These are phyloP conservation scores for Merops nubicus DNA, from an alignment of 2,113 vertebrate genomes.

Conservation along the genomic window DNA sequence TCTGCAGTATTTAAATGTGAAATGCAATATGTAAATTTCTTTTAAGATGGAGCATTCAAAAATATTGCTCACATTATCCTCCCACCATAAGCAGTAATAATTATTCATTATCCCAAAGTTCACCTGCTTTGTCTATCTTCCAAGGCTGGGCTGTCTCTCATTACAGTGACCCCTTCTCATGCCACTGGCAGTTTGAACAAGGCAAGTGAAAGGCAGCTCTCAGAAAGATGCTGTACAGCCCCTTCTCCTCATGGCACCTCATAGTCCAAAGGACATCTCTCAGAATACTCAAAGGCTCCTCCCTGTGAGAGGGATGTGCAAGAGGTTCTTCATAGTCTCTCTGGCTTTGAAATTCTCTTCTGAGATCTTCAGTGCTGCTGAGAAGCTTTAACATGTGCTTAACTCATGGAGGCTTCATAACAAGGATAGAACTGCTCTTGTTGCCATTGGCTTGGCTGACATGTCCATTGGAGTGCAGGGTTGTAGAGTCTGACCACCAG, in stretches of 20 bases:
- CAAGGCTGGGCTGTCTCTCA: not conserved
- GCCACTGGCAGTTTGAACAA: not conserved
- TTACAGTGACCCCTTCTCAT: not conserved
- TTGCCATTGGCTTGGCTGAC: not conserved
- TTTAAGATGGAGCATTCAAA: not conserved
- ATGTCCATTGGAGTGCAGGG: not conserved
- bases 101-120: not conserved
- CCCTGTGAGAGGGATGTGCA: not conserved
- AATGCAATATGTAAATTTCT: not conserved
- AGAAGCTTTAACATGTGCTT: not conserved
- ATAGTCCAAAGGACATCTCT: not conserved
- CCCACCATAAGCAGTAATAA: not conserved
- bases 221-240: not conserved
- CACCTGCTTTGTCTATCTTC: not conserved
- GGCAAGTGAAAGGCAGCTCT: not conserved
- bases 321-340: not conserved
- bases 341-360: not conserved
- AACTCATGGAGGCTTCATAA: rapidly evolving
- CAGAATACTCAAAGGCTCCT: not conserved
- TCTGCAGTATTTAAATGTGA: not conserved
- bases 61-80: not conserved
- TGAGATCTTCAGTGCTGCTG: not conserved
- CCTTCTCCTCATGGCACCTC: not conserved
- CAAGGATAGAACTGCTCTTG: not conserved
- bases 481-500: not conserved